A percentile compares a stretch with the other conserved stretches of the same genome.
phyloP scores from a whole-genome alignment of 2,888 invertebrate genomes.

The Drosophila testacea region DNA sequence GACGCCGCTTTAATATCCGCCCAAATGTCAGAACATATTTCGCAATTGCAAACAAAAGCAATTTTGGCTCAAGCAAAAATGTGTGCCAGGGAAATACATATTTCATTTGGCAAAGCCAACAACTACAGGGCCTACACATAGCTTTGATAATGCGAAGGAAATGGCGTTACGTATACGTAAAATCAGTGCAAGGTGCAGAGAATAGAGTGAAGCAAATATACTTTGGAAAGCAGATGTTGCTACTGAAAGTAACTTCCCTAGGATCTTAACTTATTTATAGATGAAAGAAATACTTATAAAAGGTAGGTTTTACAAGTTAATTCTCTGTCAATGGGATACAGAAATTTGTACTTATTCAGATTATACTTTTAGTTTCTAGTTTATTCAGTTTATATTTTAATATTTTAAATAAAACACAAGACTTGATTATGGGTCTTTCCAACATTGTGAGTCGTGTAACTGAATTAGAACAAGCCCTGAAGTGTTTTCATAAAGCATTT shows the following conservation, averaged over 20 bases:
- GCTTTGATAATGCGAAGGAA: constrained; percentile 28
- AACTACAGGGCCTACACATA: constrained; percentile 29
- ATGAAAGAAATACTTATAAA: no score
- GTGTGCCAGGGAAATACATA: constrained; percentile 63
- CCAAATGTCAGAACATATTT: constrained; percentile 8
- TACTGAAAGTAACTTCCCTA: no score
- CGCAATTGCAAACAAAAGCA: constrained; percentile 40
- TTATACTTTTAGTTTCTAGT: no score
- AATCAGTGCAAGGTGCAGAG: background rate
- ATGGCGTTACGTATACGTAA: constrained; percentile 3
- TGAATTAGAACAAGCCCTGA: constrained; percentile 35
- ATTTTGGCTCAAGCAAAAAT: constrained; percentile 50
- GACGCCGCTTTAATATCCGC: constrained; percentile 43
- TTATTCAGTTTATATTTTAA: background rate
- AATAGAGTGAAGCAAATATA: constrained; percentile 1
- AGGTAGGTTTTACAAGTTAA: no score
- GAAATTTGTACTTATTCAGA: no score
- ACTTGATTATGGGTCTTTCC: background rate
- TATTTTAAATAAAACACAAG: background rate
- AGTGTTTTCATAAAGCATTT: constrained; percentile 41
- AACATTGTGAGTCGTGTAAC: constrained; percentile 3
- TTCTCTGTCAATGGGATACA: no score
- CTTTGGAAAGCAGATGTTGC: constrained; percentile 2
- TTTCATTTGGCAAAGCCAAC: constrained; percentile 49
- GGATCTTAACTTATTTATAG: no score